Evolutionary conservation across 2,797 vertebrate genomes (phyloP).

Genomic region (Sciurus carolinensis): DNA sequence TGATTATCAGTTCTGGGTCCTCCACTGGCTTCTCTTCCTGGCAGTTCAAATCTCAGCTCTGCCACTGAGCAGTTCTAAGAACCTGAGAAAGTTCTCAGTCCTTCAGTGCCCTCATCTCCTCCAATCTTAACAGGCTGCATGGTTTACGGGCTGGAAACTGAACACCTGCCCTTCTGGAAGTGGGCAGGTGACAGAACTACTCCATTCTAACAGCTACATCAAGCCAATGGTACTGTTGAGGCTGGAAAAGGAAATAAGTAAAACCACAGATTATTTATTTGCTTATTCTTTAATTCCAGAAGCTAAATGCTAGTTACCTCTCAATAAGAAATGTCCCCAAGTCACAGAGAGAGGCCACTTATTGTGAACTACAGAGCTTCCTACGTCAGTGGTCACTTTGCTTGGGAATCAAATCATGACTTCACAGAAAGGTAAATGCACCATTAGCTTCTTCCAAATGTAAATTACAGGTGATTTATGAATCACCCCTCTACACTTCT

Average conservation of each 20-base stretch:
- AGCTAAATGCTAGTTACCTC: conserved; percentile 46
- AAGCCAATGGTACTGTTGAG: neutral
- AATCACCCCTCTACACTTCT: conserved; percentile 52
- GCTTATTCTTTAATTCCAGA: conserved; percentile 56
- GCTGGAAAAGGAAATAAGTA: neutral
- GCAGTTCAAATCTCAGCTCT: conserved; percentile 27
- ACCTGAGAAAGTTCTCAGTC: neutral
- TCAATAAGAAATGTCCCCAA: conserved; percentile 48
- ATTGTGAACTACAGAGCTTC: neutral
- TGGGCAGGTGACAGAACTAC: neutral
- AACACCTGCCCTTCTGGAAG: neutral
- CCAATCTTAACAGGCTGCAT: neutral
- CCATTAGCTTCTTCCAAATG: conserved; percentile 47
- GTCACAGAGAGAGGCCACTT: neutral
- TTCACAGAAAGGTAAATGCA: neutral
- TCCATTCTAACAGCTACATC: conserved; percentile 19
- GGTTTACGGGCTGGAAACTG: neutral
- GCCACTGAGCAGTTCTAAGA: neutral
- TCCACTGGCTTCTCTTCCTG: conserved; percentile 1
- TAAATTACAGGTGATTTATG: conserved; percentile 12
- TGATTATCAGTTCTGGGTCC: neutral
- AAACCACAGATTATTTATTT: neutral
- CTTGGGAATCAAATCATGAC: conserved; percentile 53
- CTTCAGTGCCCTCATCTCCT: neutral
- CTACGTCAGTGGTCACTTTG: conserved; percentile 47